Percentiles rank a stretch among this genome's conserved stretches.
Conservation (phyloP, 2,797 vertebrate species). For the Pagetopsis macropterus region DNA sequence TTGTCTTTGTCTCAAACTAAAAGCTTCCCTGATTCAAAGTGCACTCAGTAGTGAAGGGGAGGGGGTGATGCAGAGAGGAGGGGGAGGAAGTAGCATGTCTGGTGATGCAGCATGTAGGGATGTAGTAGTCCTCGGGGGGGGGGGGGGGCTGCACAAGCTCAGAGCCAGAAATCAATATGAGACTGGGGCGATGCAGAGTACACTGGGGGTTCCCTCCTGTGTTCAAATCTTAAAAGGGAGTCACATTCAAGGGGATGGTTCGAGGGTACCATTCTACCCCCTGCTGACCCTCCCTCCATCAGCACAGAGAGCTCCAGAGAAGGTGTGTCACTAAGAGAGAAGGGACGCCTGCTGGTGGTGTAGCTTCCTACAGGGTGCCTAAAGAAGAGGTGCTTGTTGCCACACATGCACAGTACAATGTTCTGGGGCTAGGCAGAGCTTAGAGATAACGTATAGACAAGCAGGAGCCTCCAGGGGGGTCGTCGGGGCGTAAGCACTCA, state of each 20-base stretch:
- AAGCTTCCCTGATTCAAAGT: slow-evolving; percentile 83
- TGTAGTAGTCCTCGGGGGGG: slow-evolving; percentile 47
- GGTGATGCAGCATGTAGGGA: slow-evolving; percentile 53
- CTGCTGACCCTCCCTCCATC: slow-evolving; percentile 33
- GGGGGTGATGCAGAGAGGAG: slow-evolving; percentile 15
- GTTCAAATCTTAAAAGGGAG: slow-evolving; percentile 40
- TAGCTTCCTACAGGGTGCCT: slow-evolving; percentile 48
- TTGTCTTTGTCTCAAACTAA: slow-evolving; percentile 70
- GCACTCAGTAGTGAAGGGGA: slow-evolving; percentile 68
- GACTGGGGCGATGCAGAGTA: slow-evolving; percentile 17
- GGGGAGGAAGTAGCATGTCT: slow-evolving; percentile 32
- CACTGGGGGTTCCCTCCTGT: slow-evolving; percentile 7
- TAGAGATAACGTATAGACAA: slow-evolving; percentile 43
- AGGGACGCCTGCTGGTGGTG: slow-evolving; percentile 68
- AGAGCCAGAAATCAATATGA: slow-evolving; percentile 27
- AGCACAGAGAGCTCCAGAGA: slow-evolving; percentile 30
- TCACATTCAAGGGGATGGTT: slow-evolving; percentile 61
- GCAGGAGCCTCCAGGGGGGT: slow-evolving; percentile 50
- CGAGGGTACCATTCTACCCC: slow-evolving; percentile 20
- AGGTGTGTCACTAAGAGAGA: slow-evolving; percentile 23
- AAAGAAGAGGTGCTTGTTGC: slow-evolving; percentile 50
- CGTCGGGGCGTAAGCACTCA: slow-evolving; percentile 53
- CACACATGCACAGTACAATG: slow-evolving; percentile 48
- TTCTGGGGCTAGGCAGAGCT: slow-evolving; percentile 44
- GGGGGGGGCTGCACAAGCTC: slow-evolving; percentile 23